Evolutionary conservation across 2,888 invertebrate genomes (phyloP), one percentile per base, ranked within the genome.

Genomic region (Oligia latruncula): DNA sequence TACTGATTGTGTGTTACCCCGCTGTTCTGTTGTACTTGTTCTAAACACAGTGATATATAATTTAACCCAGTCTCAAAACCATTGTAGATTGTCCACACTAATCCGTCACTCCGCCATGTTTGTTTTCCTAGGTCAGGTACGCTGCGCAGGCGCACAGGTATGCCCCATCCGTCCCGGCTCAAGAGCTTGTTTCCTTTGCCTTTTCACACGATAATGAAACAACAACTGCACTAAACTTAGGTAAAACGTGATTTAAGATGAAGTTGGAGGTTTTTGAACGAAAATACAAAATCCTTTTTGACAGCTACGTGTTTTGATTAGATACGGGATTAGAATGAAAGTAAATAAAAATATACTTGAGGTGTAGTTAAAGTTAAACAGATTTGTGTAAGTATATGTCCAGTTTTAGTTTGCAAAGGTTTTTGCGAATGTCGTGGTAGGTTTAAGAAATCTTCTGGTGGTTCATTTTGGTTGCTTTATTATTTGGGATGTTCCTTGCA

Each of bases 61-160:
- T 11, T 46, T 8, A 46, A 4, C 6, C n/a, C 29, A 8, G 2
- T 68, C 29, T 49, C 23, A 77, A 35, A 20, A 75, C 49, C 67
- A 35, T 46, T 43, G 66, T 55, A 70, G 40, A 66, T 81, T 91
- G 91, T 96, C 96, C 94, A 92, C 82, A 77, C 62, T 92, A 93
- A 78, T 72, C 76, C 78, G 64, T 78, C 80, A 87, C 79, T 81
- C 86, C 87, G 87, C 91, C 90, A 93, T 95, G 92, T 95, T 95
- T 96, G 96, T 96, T 96, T 96, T 96, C 96, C 96, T 96, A 96
- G 96, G 95, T 95, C 96, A 97, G 96, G 96, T 96, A 96, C 89
- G 92, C 87, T 93, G 94, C 95, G 94, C 92, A 89, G 83, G 91
- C 94, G 94, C 95, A 94, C 95, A 96, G 96, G 96, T 96, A 95